Percentiles rank a stretch among this genome's conserved stretches.
Conservation (phyloP, 2,888 invertebrate species). For the Chironomus tentans region DNA sequence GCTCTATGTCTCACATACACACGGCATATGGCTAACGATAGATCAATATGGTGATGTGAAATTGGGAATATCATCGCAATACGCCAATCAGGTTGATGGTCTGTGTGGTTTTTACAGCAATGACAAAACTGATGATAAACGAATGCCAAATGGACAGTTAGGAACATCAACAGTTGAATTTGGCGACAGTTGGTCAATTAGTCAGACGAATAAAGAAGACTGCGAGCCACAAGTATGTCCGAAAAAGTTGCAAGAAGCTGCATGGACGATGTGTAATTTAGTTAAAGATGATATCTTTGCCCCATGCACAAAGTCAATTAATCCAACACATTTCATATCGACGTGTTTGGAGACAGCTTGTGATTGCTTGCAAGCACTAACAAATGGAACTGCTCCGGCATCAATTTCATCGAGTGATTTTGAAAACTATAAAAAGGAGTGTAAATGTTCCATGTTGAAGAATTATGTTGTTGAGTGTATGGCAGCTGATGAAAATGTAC, state of each 20-base stretch:
- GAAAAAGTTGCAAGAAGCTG: constrained; percentile 50
- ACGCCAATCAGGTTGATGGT: constrained; percentile 59
- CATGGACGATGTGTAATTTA: constrained; percentile 57
- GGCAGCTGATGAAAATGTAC: constrained; percentile 51
- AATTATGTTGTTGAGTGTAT: constrained; percentile 66
- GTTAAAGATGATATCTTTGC: constrained; percentile 57
- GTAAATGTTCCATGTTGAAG: constrained; percentile 61
- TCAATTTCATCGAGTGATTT: constrained; percentile 30
- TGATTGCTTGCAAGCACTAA: constrained; percentile 54
- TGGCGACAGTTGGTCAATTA: constrained; percentile 64
- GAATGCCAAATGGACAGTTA: constrained; percentile 55
- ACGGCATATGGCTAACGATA: constrained; percentile 66
- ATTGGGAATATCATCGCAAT: constrained; percentile 57
- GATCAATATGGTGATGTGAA: constrained; percentile 58
- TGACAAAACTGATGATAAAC: constrained; percentile 55
- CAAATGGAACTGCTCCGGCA: constrained; percentile 37
- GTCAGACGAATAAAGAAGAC: constrained; percentile 39
- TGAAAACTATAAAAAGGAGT: constrained; percentile 41
- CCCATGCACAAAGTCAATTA: constrained; percentile 53
- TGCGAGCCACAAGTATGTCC: constrained; percentile 58
- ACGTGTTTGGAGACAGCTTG: constrained; percentile 69
- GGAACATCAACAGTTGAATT: constrained; percentile 59
- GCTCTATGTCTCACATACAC: constrained; percentile 56
- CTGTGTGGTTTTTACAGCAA: constrained; percentile 72
- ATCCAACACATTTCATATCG: constrained; percentile 59